Evolutionary conservation across 1,140 invertebrate genomes (phyloP).

Genomic region (Atta colombica): DNA sequence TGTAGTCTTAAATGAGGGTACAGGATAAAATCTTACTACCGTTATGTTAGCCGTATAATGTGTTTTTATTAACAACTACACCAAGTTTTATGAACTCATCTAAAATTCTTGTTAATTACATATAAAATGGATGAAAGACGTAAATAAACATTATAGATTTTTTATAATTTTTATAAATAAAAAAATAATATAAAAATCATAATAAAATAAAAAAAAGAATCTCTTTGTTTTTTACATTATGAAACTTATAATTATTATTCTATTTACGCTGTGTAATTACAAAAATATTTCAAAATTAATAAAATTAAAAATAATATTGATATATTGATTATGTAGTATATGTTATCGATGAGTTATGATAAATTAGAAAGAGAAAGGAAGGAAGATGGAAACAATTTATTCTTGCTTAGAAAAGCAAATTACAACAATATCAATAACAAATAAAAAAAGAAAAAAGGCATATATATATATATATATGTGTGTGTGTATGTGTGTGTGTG

Average conservation of each 20-base stretch:
- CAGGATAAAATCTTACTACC: constrained; percentile 58
- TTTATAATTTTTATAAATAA: no score
- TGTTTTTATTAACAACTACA: constrained; percentile 52
- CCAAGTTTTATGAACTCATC: constrained; percentile 23
- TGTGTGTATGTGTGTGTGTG: no score
- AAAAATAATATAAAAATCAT: no score
- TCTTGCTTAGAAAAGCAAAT: constrained; percentile 18
- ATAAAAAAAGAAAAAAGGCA: constrained; percentile 31
- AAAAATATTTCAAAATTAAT: background rate
- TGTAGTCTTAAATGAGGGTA: constrained; percentile 79
- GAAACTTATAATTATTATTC: background rate
- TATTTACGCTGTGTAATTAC: background rate
- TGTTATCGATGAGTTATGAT: background rate
- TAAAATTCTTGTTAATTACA: background rate
- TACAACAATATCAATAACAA: constrained; percentile 21
- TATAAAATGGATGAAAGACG: background rate
- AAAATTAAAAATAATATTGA: background rate
- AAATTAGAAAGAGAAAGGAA: background rate
- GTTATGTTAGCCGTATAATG: constrained; percentile 52
- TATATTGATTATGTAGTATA: background rate
- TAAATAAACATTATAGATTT: background rate
- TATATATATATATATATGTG: no score
- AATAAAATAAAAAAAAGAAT: background rate
- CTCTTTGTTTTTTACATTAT: background rate
- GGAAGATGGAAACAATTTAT: background rate